These are phyloP conservation scores for Corynorhinus townsendii DNA, from an alignment of 2,113 vertebrate species.

Conservation along the genomic window DNA sequence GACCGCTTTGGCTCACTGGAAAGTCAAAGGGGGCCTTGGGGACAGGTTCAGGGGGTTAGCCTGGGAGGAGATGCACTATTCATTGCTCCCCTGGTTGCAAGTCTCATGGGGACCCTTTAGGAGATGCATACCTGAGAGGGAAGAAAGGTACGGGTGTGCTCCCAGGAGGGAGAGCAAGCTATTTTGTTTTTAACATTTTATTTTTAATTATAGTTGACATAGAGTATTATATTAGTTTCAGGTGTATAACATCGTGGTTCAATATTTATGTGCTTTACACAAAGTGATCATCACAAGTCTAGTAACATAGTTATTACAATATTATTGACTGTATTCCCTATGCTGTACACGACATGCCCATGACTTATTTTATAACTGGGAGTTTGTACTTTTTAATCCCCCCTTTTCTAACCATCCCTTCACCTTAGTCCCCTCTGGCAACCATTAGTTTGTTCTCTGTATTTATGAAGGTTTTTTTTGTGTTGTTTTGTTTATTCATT, in stretches of 20 bases:
- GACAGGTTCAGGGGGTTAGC: not conserved
- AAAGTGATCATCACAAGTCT: not conserved
- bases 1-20: not conserved
- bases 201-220: not conserved
- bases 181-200: not conserved
- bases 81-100: not conserved
- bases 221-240: not conserved
- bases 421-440: not conserved
- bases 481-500: not conserved
- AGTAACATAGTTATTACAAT: not conserved
- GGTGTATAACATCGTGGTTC: not conserved
- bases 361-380: not conserved
- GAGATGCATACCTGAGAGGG: not conserved
- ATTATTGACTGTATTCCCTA: not conserved
- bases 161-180: not conserved
- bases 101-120: not conserved
- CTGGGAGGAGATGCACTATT: not conserved
- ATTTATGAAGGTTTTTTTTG: not conserved
- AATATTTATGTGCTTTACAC: not conserved
- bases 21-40: not conserved
- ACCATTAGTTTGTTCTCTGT: not conserved
- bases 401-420: not conserved
- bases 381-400: not conserved
- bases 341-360: not conserved
- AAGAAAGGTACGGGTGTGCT: not conserved